Evolutionary conservation across 2,888 invertebrate species (phyloP), one percentile per base, ranked within the genome.

Genomic region (Cheilosia vernalis): DNA sequence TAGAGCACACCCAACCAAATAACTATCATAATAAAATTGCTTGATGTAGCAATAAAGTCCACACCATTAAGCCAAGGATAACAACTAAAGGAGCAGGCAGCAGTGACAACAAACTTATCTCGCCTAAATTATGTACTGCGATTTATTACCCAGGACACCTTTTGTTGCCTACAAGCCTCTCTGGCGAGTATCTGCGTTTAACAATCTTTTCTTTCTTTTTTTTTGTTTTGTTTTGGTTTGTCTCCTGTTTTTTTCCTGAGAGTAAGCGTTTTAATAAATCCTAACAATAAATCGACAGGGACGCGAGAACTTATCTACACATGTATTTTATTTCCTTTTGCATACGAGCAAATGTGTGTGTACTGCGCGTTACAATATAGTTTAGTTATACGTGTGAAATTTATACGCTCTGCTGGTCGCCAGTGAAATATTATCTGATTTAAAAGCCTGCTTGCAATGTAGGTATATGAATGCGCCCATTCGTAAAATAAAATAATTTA

Each of bases 1-100:
- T 9, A 30, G 27, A 40, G 69, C 69, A 56, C 69, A 40, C 78
- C 76, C 67, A 69, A 53, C 24, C 17, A 49, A 47, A 60, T 76
- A 76, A 78, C 78, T 63, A 78, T 78, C 78, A 63, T 63, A 77
- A 69, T 42, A 44, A 49, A 55, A 56, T 63, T 19, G 69, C 78
- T 69, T 78, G 30, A 78, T 78, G 69, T 63, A 56, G 78, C 63
- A 72, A 83, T 83, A 83, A 83, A 83, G 73, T 78, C 67, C 78
- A 73, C 67, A 55, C 78, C 83, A 83, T 83, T 83, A 83, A 61
- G 67, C 72, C 61, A 72, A 73, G 51, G 64, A 77, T 63, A 82
- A 78, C 66, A 70, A 78, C 63, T 56, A 58, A 33, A 64, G 51
- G 19, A 55, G 33, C 47, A 24, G 19, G 58, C 66, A 58, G 49